Evolutionary conservation across 2,113 vertebrate species (phyloP).

Genomic region (Oryzias melastigma): DNA sequence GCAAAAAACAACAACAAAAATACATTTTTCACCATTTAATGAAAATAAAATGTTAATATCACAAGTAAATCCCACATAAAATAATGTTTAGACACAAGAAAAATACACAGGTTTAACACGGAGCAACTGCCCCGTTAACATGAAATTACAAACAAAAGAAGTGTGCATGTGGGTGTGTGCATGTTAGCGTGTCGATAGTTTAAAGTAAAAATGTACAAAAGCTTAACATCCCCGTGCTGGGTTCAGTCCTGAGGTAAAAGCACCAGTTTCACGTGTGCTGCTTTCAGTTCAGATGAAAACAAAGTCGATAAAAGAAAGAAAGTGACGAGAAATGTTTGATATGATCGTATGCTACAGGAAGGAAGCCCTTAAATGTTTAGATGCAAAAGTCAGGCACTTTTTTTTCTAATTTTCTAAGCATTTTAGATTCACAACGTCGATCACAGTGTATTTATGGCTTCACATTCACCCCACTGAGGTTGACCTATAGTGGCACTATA

Average conservation of each 20-base stretch:
- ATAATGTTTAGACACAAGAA: slow-evolving; percentile 67
- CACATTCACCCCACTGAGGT: slow-evolving; percentile 83
- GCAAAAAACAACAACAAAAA: slow-evolving; percentile 40
- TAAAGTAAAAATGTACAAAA: slow-evolving; percentile 58
- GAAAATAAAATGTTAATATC: slow-evolving; percentile 59
- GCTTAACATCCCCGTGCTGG: slow-evolving; percentile 70
- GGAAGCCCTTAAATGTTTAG: slow-evolving; percentile 66
- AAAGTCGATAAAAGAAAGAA: slow-evolving; percentile 45
- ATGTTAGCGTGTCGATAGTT: slow-evolving; percentile 34
- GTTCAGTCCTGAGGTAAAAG: slow-evolving; percentile 80
- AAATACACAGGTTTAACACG: slow-evolving; percentile 77
- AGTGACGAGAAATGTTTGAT: slow-evolving; percentile 66
- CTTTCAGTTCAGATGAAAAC: slow-evolving; percentile 60
- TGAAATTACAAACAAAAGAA: slow-evolving; percentile 11
- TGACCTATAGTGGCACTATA: slow-evolving; percentile 73
- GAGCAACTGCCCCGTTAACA: slow-evolving; percentile 48
- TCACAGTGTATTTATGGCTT: slow-evolving; percentile 83
- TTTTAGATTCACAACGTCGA: slow-evolving; percentile 66
- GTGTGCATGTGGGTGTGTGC: slow-evolving; percentile 37
- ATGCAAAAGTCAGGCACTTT: slow-evolving; percentile 53
- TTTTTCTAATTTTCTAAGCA: slow-evolving; percentile 40
- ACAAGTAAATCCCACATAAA: slow-evolving; percentile 55
- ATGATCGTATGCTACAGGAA: slow-evolving; percentile 72
- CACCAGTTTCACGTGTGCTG: slow-evolving; percentile 73
- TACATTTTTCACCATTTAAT: slow-evolving; percentile 55